Evolutionary conservation across 2,797 vertebrate species (phyloP).

Genomic region (Nyctalus aviator): DNA sequence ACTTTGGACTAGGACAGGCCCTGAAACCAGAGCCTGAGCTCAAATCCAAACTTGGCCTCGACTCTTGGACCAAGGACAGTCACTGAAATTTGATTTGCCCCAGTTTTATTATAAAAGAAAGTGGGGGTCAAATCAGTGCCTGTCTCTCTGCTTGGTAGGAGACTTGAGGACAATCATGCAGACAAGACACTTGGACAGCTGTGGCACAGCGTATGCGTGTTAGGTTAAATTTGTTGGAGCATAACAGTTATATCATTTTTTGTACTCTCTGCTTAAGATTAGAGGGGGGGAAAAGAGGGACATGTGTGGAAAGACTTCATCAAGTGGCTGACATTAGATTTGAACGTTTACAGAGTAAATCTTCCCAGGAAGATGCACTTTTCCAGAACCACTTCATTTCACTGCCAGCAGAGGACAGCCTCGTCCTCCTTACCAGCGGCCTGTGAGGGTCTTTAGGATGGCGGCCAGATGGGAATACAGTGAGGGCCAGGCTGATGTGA

Average conservation of each 20-base stretch:
- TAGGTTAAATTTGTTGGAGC: not conserved
- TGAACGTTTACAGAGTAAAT: not conserved
- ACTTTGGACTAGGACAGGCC: not conserved
- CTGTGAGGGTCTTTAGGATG: not conserved
- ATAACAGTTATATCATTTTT: not conserved
- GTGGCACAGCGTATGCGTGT: accelerated
- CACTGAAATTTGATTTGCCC: conserved; percentile 25
- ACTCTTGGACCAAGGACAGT: not conserved
- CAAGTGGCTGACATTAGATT: not conserved
- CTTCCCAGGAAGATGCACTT: not conserved
- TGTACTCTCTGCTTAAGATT: not conserved
- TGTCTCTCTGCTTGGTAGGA: not conserved
- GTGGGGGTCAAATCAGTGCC: not conserved
- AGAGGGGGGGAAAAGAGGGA: not conserved
- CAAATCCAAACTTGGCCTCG: not conserved
- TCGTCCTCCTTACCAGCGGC: not conserved
- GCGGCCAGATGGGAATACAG: not conserved
- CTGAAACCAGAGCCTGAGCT: not conserved
- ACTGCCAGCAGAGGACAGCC: not conserved
- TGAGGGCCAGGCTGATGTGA: not conserved
- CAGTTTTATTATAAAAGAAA: not conserved
- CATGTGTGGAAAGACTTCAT: not conserved
- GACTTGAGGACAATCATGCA: accelerated
- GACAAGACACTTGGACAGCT: not conserved
- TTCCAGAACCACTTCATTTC: not conserved